A percentile compares a stretch with the other conserved stretches of the same genome.
Conservation (phyloP, 2,888 invertebrate species). For the Clivina fossor region DNA sequence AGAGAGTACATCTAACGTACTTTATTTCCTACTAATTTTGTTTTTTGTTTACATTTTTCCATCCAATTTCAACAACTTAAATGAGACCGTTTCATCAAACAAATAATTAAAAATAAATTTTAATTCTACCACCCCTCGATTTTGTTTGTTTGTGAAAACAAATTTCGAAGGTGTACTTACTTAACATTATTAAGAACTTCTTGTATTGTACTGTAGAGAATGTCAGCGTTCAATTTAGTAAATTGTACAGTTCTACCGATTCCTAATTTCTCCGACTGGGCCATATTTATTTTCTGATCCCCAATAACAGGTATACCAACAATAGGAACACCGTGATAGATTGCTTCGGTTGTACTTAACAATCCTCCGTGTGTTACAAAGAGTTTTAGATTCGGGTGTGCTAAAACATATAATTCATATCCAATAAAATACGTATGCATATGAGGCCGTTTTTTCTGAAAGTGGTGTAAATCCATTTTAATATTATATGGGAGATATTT, state of each 20-base stretch:
- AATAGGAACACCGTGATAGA: slow-evolving; percentile 56
- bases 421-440: no score
- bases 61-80: no score
- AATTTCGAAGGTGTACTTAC: slow-evolving; percentile 5
- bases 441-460: no score
- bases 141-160: no score
- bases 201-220: background rate
- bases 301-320: slow-evolving; percentile 57
- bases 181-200: slow-evolving; percentile 1
- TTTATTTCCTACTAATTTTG: no score
- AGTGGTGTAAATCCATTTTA: no score
- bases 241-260: slow-evolving; percentile 36
- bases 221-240: background rate
- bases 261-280: slow-evolving; percentile 48
- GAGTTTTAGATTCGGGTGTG: slow-evolving; percentile 59
- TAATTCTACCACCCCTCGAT: no score
- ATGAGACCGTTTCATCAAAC: no score
- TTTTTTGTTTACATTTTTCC: no score
- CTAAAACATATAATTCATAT: slow-evolving; percentile 33
- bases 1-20: no score
- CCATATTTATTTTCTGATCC: slow-evolving; percentile 56
- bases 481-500: no score
- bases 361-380: slow-evolving; percentile 64
- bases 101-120: no score
- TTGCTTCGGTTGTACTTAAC: slow-evolving; percentile 59